phyloP scores from a whole-genome alignment of 2,888 invertebrate genomes.

The Heterodera filipjevi region DNA sequence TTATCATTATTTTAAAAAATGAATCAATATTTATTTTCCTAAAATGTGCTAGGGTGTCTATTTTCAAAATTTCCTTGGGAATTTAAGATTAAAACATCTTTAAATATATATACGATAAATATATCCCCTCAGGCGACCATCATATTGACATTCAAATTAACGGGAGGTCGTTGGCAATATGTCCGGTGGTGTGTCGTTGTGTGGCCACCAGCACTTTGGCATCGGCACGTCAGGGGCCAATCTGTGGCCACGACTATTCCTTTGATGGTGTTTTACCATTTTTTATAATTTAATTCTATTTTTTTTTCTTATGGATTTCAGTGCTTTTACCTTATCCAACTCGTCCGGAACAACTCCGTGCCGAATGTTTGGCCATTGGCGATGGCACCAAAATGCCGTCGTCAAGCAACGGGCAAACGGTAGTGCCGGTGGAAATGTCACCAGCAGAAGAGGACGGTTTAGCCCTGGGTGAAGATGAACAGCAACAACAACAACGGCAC shows the following conservation, averaged over 20 bases:
- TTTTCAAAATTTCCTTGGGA: too few species aligned
- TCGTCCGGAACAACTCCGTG: conserved; percentile 20
- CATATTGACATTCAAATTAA: conserved; percentile 53
- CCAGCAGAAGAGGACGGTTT: not conserved
- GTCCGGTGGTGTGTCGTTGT: conserved; percentile 39
- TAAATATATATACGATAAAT: not conserved
- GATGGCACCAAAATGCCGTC: not conserved
- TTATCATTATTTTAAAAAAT: not conserved
- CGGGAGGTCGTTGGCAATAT: conserved; percentile 41
- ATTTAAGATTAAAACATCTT: too few species aligned
- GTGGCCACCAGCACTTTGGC: not conserved
- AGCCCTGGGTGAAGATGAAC: too few species aligned
- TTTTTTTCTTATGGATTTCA: conserved; percentile 24
- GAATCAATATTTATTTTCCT: not conserved
- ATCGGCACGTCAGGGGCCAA: not conserved
- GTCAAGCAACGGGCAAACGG: not conserved
- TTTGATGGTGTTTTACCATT: conserved; percentile 43
- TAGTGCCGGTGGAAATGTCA: not conserved
- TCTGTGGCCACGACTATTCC: conserved; percentile 38
- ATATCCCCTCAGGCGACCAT: conserved; percentile 50
- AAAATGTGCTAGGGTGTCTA: too few species aligned
- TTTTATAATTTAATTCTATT: not conserved
- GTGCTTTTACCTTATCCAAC: conserved; percentile 18
- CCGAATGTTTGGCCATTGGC: conserved; percentile 21
- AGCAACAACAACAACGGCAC: not conserved